These are phyloP conservation scores for Nycticorax nycticorax DNA, from an alignment of 2,113 vertebrate genomes.

Conservation along the genomic window DNA sequence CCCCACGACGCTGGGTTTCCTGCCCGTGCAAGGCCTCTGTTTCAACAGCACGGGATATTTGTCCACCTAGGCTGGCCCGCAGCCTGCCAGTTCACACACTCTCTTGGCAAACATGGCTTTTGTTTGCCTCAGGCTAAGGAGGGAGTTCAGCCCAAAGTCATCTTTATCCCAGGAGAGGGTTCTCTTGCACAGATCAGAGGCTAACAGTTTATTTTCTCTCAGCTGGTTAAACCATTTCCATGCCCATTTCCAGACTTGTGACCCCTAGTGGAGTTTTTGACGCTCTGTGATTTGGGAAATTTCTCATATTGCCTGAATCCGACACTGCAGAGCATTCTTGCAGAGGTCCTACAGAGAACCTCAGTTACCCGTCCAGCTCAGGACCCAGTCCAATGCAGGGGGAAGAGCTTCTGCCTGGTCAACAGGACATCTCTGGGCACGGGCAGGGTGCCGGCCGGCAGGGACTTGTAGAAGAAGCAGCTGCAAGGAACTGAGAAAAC, in stretches of 20 bases:
- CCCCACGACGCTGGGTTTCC: rapidly evolving
- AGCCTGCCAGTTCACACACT: not conserved
- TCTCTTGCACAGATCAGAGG: not conserved
- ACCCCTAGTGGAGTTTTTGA: not conserved
- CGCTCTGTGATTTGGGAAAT: not conserved
- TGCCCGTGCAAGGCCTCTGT: not conserved
- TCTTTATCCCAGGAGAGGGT: not conserved
- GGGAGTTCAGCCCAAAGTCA: not conserved
- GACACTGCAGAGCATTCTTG: not conserved
- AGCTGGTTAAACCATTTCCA: not conserved
- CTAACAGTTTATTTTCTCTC: not conserved
- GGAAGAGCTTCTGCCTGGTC: not conserved
- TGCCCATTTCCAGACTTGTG: not conserved
- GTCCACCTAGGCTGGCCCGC: not conserved
- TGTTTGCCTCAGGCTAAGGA: not conserved
- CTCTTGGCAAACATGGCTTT: not conserved
- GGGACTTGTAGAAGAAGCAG: not conserved
- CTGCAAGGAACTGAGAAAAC: not conserved
- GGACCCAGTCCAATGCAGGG: not conserved
- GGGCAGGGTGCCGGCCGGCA: not conserved
- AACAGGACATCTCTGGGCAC: rapidly evolving
- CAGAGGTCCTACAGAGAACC: not conserved
- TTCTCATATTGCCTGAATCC: not conserved
- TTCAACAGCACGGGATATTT: not conserved
- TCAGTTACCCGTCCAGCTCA: rapidly evolving